Evolutionary conservation across 2,113 vertebrate species (phyloP), one percentile per base, ranked within the genome.

Genomic region (Platichthys stellatus): DNA sequence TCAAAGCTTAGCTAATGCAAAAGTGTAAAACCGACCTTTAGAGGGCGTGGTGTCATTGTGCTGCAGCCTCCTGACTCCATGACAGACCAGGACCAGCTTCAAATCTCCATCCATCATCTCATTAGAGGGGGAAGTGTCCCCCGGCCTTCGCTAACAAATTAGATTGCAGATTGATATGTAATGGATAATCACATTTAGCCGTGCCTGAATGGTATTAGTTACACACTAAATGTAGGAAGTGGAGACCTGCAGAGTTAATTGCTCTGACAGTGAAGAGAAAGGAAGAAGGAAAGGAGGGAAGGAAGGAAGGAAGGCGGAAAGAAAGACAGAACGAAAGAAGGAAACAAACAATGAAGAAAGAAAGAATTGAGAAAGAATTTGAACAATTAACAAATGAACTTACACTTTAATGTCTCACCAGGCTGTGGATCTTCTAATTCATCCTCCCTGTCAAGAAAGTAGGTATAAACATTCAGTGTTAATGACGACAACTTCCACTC

Each of bases 131-230:
- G 49, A 40, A 54, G 54, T 35, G 54, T 72, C 73, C 23, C 56
- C 60, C 47, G 69, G 69, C 77, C 82, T 82, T 78, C 47, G 47
- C 73, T 51, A 54, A 28, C 24, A 82, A 86, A 88, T 84, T 75
- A 78, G 81, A 88, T 84, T 80, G 8, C 18, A 63, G 18, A 64
- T 76, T 72, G 78, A 79, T 73, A 74, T 68, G 65, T 76, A 58
- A 78, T 62, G 62, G 67, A 67, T 78, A 61, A 83, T 79, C 63
- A 72, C 59, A 83, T 88, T 83, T 31, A 59, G 31, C 45, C 0
- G 14, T 2, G 4, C n/a, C 56, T 65, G 69, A 83, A 80, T 65
- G 71, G 60, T 82, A 70, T 82, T 66, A 59, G 78, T 84, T 71
- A 81, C 63, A 69, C 56, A 68, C 49, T 13, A n/a, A 75, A 59